Evolutionary conservation across 2,797 vertebrate species (phyloP).

Genomic region (Emydoidea blandingii): DNA sequence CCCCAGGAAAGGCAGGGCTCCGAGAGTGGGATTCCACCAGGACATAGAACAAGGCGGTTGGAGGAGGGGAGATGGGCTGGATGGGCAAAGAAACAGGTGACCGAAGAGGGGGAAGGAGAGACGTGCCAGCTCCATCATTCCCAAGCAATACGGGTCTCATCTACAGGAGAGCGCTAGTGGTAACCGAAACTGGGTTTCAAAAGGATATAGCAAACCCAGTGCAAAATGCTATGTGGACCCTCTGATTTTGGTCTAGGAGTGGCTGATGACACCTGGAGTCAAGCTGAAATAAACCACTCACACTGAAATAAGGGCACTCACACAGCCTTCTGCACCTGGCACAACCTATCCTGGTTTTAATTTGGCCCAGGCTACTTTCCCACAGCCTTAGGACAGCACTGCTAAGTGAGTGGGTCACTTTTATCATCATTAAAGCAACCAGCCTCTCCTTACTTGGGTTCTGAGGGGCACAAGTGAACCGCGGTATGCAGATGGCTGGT

Average conservation of each 20-base stretch:
- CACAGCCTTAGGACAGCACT: neutral
- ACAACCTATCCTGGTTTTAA: rapidly evolving
- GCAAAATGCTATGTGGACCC: neutral
- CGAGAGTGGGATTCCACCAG: neutral
- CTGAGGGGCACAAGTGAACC: neutral
- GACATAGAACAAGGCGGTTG: neutral
- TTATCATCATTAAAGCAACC: neutral
- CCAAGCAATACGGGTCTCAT: neutral
- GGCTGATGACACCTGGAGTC: neutral
- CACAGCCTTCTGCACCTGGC: neutral
- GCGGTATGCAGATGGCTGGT: neutral
- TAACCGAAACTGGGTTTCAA: neutral
- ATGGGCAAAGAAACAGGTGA: neutral
- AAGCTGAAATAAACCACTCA: neutral
- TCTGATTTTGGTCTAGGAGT: rapidly evolving
- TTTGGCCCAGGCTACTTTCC: neutral
- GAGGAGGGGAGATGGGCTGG: neutral
- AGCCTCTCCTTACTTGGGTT: neutral
- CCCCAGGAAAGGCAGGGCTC: neutral
- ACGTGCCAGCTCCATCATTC: neutral
- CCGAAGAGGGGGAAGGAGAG: neutral
- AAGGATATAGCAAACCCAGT: neutral
- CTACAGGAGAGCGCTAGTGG: rapidly evolving
- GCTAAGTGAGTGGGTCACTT: neutral
- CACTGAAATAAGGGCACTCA: rapidly evolving